Conservation (phyloP, 2,888 invertebrate species). For the Eueremaeus valkanovi region DNA sequence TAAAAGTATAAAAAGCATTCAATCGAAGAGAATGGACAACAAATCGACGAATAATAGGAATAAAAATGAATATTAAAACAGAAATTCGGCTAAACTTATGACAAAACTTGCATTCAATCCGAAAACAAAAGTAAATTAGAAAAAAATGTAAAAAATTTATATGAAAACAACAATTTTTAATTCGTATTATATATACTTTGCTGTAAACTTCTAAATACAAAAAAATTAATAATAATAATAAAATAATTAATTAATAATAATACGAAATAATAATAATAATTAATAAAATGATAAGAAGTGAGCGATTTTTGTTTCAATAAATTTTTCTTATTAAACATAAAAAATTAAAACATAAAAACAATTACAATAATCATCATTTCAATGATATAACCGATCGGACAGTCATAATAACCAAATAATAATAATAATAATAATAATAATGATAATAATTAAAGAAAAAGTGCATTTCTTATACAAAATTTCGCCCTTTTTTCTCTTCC, state of each 20-base stretch:
- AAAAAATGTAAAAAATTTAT: background rate
- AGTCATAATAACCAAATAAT: background rate
- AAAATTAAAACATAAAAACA: conserved; percentile 29
- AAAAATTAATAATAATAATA: conserved; percentile 20
- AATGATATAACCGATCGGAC: conserved; percentile 8
- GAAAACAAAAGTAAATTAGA: background rate
- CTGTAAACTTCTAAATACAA: background rate
- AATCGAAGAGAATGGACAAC: no score
- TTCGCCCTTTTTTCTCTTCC: background rate
- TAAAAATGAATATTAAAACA: no score
- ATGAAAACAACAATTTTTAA: conserved; percentile 19
- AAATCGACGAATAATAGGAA: no score
- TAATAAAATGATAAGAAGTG: background rate
- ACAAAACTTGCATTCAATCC: no score
- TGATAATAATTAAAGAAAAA: background rate
- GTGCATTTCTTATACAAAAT: background rate
- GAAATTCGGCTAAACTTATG: no score
- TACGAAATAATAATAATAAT: conserved; percentile 1
- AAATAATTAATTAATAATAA: conserved; percentile 1
- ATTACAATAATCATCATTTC: conserved; percentile 15
- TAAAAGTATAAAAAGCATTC: no score
- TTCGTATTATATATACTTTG: conserved; percentile 12
- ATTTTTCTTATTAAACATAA: background rate
- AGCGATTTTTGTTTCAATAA: background rate
- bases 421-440: background rate